Evolutionary conservation across 1,140 invertebrate species (phyloP).

Genomic region (Heliconius hermathena): DNA sequence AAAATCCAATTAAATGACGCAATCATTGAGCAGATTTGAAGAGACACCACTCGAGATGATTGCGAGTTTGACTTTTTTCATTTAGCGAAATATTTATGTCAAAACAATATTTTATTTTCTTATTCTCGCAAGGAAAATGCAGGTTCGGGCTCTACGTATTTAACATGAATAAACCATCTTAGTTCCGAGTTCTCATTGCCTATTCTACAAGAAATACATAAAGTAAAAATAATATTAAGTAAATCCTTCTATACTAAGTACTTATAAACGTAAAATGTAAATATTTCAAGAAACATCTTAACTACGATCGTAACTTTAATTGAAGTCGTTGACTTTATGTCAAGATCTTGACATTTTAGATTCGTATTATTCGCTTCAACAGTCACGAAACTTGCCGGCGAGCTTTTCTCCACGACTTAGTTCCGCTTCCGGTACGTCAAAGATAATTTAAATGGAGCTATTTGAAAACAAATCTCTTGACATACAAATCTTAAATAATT

Average conservation of each 20-base stretch:
- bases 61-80: no score
- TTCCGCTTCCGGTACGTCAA: slow-evolving; percentile 63
- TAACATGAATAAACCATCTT: no score
- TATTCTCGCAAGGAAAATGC: no score
- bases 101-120: no score
- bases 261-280: not conserved
- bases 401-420: slow-evolving; percentile 55
- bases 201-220: no score
- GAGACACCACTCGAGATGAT: not conserved
- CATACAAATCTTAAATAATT: no score
- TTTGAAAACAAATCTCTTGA: not conserved
- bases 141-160: no score
- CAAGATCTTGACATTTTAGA: slow-evolving; percentile 67
- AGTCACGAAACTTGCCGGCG: slow-evolving; percentile 51
- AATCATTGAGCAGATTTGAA: not conserved
- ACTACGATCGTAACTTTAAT: slow-evolving; percentile 20
- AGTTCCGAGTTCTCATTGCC: no score
- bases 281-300: slow-evolving; percentile 18
- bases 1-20: slow-evolving; percentile 3
- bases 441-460: slow-evolving; percentile 35
- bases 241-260: not conserved
- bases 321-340: slow-evolving; percentile 41
- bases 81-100: no score
- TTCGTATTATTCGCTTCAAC: slow-evolving; percentile 36
- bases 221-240: not conserved